phyloP scores from a whole-genome alignment of 2,888 invertebrate species.

The Acanthococcus lagerstroemiae region DNA sequence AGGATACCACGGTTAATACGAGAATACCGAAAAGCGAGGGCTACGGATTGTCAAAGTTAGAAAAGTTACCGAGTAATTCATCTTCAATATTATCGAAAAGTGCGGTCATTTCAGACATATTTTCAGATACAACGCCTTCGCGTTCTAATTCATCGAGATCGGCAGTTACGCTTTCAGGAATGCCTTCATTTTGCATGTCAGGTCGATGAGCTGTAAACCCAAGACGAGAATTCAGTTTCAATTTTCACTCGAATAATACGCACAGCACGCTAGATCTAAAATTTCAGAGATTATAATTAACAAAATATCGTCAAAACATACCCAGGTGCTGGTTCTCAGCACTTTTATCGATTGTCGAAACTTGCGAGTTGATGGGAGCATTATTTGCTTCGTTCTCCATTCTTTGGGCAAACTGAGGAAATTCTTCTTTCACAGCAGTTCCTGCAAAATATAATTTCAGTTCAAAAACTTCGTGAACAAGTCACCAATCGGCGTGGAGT shows the following conservation, averaged over 20 bases:
- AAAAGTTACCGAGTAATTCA: constrained; percentile 57
- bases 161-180: constrained; percentile 57
- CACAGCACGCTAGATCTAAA: background rate
- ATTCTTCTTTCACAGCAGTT: constrained; percentile 17
- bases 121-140: constrained; percentile 48
- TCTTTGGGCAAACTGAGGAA: constrained; percentile 7
- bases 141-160: constrained; percentile 60
- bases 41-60: too few species aligned
- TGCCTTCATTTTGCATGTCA: constrained; percentile 37
- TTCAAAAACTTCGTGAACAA: background rate
- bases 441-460: background rate
- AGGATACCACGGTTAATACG: background rate
- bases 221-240: too few species aligned
- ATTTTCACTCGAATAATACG: too few species aligned
- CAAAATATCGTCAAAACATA: background rate
- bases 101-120: constrained; percentile 59
- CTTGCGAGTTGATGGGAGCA: background rate
- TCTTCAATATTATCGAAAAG: constrained; percentile 74
- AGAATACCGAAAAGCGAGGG: background rate
- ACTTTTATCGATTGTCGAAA: background rate
- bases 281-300: background rate
- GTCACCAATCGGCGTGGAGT: too few species aligned
- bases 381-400: background rate
- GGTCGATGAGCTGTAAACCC: constrained; percentile 20
- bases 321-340: background rate